These are phyloP conservation scores for Argyresthia albistria DNA, from an alignment of 2,888 invertebrate species.

Conservation along the genomic window DNA sequence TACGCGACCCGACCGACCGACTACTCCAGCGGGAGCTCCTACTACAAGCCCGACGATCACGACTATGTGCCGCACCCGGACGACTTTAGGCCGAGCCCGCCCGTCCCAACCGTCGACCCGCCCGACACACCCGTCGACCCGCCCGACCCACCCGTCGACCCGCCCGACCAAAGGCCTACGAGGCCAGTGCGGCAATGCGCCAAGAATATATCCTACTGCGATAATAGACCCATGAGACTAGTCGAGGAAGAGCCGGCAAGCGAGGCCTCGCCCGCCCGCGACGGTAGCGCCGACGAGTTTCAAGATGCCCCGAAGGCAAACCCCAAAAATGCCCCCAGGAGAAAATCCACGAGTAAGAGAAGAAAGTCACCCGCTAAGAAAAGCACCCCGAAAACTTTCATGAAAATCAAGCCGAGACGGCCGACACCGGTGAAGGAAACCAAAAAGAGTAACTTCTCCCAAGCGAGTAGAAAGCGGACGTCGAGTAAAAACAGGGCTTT, in stretches of 20 bases:
- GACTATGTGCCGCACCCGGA: conserved; percentile 50
- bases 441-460: conserved; percentile 24
- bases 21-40: conserved; percentile 75
- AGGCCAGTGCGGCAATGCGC: conserved; percentile 56
- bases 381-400: conserved; percentile 36
- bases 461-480: conserved; percentile 14
- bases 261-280: not conserved
- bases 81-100: conserved; percentile 23
- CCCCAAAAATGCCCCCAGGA: conserved; percentile 17
- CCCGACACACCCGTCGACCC: conserved; percentile 9
- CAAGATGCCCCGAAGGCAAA: conserved; percentile 14
- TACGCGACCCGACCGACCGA: conserved; percentile 62
- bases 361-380: conserved; percentile 38
- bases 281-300: conserved; percentile 10
- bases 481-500: conserved; percentile 29
- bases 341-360: conserved; percentile 23
- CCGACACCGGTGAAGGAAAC: conserved; percentile 40
- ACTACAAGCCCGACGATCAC: conserved; percentile 76
- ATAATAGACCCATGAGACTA: conserved; percentile 3
- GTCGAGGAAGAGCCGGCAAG: not conserved
- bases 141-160: conserved; percentile 6
- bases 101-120: no score
- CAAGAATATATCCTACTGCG: conserved; percentile 58
- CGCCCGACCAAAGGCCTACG: conserved; percentile 14
- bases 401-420: conserved; percentile 51